Base-by-base conservation (phyloP, 2,888 invertebrate species). In the Caenorhabditis imperialis region DNA sequence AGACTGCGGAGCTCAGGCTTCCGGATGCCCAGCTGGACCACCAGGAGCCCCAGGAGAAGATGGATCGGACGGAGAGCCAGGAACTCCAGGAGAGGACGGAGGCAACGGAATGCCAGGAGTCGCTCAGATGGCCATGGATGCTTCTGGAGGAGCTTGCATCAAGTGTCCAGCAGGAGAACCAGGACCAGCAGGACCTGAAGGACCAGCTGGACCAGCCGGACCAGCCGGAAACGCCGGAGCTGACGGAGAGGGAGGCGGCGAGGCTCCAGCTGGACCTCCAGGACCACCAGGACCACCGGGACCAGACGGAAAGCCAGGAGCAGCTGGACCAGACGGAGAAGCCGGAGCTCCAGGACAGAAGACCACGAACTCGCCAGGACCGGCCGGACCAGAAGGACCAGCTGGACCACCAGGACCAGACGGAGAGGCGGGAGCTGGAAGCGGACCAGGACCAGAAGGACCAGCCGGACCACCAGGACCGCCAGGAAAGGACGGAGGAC, bases 11-110 rank as follows among this genome's bases (percentile, higher is more conserved):
- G 54, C 78, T 3, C 47, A 65, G 10, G 65, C 78, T 16, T 45
- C 73, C 25, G 78, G 76, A 48, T 78, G 78, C 48, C 78, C 78
- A 35, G 76, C 73, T 16, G 78, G 78, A 42, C 78, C 76, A 51
- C 76, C 78, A 38, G 78, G 78, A 65, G 35, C 61, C 1, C 12
- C 67, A 8, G 74, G 74, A 67, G 45, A 47, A 2, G 57, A 54
- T n/a, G 74, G 74, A 67, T 57, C 33, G 7, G 63, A 69, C 33
- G 77, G 77, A 51, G 55, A 57, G 57, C 73, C 73, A 8, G 77
- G 77, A 51, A 44, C 48, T 40, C 65, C 63, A 3, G 77, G 77
- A 57, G 54, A 63, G 6, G 50, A 74, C 18, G 77, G 77, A 30
- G 58, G 53, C 55, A 47, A 74, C 22, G 78, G 72, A 30, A 63